Base-by-base conservation (phyloP, 2,797 vertebrate species). In the Sebastes vulpes region DNA sequence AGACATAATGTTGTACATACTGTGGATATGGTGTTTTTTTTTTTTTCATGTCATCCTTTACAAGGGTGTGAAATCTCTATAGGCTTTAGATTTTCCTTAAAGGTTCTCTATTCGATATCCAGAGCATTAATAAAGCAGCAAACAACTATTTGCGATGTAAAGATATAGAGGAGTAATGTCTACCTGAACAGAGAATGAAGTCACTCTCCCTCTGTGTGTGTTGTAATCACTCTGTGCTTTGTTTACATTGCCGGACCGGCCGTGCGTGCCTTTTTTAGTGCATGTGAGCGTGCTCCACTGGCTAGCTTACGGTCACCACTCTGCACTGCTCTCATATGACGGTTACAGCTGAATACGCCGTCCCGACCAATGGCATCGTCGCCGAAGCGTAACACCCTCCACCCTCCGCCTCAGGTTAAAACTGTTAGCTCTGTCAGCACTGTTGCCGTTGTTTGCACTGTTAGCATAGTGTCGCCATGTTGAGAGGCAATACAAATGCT, bases 1-100 rank as follows among this genome's bases (percentile, higher is more conserved):
- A 76, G 63, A 72, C 16, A 9, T 1, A 3, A 35, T 25, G 2
- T 52, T 83, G 81, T 85, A 75, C 28, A 87, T 60, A 78, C 65
- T 85, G 74, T 81, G 65, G 64, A 74, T 77, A 48, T 66, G 7
- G 20, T 26, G 48, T 5, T 6, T 65, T 16, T 8, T 23, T 71
- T 52, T 21, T 63, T 29, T 66, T 42, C 1, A 28, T 25, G 2
- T 57, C 20, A 9, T 42, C 6, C 18, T 54, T 63, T 48, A 3
- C 14, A 50, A 48, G 35, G 18, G 11, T 61, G 25, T 72, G 20
- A 32, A 48, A 50, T 48, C 9, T 73, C 10, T 20, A 4, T 29
- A 12, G 20, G 35, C 38, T 72, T 48, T 26, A 69, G 23, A 60
- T 75, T 61, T 12, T 28, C 1, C 46, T 20, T 50, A 50, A 50